These are phyloP conservation scores for Leptinotarsa undecemlineata DNA, from an alignment of 1,140 invertebrate genomes.

Conservation along the genomic window DNA sequence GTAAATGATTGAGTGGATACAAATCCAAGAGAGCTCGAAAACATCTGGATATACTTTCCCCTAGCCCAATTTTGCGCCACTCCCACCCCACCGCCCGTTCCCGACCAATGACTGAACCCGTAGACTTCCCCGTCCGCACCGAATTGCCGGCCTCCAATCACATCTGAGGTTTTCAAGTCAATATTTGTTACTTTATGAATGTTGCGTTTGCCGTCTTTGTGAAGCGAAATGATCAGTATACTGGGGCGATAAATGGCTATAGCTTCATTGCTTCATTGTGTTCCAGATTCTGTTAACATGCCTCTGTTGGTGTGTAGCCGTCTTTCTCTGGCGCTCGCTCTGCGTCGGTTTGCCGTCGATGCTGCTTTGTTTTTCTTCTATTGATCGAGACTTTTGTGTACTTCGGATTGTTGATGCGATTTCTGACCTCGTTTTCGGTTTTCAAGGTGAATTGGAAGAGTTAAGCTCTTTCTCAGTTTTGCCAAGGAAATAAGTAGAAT, in stretches of 20 bases:
- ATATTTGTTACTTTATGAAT: slow-evolving; percentile 48
- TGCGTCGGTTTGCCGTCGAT: not conserved
- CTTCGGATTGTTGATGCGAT: slow-evolving; percentile 8
- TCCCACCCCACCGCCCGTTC: slow-evolving; percentile 25
- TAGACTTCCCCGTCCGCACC: slow-evolving; percentile 38
- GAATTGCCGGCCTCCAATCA: slow-evolving; percentile 46
- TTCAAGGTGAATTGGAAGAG: no score
- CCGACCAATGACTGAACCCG: slow-evolving; percentile 33
- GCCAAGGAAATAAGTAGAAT: no score
- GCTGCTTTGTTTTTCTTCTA: not conserved
- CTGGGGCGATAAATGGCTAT: slow-evolving; percentile 37
- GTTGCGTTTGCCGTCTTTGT: slow-evolving; percentile 45
- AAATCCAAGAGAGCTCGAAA: slow-evolving; percentile 24
- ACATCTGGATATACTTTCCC: slow-evolving; percentile 31
- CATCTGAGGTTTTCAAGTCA: slow-evolving; percentile 49
- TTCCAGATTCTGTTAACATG: slow-evolving; percentile 34
- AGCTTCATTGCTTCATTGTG: slow-evolving; percentile 32
- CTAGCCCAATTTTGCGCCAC: slow-evolving; percentile 33
- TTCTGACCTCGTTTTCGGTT: slow-evolving; percentile 6
- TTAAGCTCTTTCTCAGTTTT: no score
- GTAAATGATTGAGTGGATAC: slow-evolving; percentile 20
- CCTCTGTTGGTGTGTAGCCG: slow-evolving; percentile 14
- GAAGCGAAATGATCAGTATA: slow-evolving; percentile 37
- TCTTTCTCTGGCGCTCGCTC: slow-evolving; percentile 10
- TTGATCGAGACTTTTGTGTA: slow-evolving; percentile 8